phyloP scores from a whole-genome alignment of 2,888 invertebrate genomes.

The Macaria notata region DNA sequence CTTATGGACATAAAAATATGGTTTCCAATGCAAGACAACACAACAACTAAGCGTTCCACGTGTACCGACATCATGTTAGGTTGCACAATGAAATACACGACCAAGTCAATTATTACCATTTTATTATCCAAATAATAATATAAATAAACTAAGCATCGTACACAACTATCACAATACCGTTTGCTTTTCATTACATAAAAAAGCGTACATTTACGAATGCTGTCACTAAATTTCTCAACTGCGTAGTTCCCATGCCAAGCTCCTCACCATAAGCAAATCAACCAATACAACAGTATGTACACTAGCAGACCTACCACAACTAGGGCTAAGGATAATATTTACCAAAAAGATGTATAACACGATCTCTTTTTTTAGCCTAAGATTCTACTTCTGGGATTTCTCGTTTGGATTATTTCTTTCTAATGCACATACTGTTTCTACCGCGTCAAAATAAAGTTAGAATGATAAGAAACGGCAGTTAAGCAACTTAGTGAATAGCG shows the following conservation, averaged over 20 bases:
- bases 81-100: slow-evolving; percentile 67
- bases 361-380: too few species aligned
- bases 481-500: slow-evolving; percentile 51
- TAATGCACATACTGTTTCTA: slow-evolving; percentile 13
- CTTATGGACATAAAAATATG: too few species aligned
- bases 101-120: slow-evolving; percentile 65
- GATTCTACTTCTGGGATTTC: too few species aligned
- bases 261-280: slow-evolving; percentile 22
- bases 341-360: too few species aligned
- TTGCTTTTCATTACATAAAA: slow-evolving; percentile 37
- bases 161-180: slow-evolving; percentile 77
- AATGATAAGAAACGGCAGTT: slow-evolving; percentile 38
- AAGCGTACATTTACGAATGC: slow-evolving; percentile 36
- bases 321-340: too few species aligned
- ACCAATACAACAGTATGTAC: slow-evolving; percentile 10
- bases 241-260: slow-evolving; percentile 33
- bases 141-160: slow-evolving; percentile 73
- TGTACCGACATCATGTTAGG: slow-evolving; percentile 51
- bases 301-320: not conserved
- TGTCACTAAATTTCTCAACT: slow-evolving; percentile 57
- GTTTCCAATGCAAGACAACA: slow-evolving; percentile 33
- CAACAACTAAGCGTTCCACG: slow-evolving; percentile 43
- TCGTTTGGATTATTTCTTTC: not conserved
- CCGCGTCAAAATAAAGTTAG: slow-evolving; percentile 11
- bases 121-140: slow-evolving; percentile 72